Evolutionary conservation across 2,797 vertebrate genomes (phyloP).

Genomic region (Eulemur rubriventer): DNA sequence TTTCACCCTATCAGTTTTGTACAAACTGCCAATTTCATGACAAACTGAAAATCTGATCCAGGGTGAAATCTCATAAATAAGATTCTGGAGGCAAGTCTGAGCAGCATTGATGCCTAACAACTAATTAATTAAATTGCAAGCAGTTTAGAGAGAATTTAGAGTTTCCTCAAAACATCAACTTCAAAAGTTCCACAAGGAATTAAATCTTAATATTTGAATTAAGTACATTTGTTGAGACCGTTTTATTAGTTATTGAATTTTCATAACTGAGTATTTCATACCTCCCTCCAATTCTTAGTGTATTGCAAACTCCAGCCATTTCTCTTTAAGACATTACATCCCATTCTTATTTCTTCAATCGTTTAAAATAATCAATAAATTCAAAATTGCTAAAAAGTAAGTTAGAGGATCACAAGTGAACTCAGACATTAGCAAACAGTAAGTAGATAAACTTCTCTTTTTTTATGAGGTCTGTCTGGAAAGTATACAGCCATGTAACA

Average conservation of each 20-base stretch:
- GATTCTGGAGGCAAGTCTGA: neutral
- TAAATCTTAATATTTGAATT: neutral
- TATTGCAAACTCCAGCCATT: neutral
- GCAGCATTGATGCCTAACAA: neutral
- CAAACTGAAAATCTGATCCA: neutral
- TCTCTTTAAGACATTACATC: neutral
- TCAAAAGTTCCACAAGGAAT: neutral
- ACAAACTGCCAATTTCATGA: neutral
- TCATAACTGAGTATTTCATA: neutral
- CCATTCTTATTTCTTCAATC: neutral
- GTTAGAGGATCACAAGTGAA: neutral
- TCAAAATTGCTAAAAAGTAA: neutral
- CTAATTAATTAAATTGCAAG: neutral
- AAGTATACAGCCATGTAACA: no score
- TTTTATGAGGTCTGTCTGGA: neutral
- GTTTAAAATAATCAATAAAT: neutral
- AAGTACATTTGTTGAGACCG: neutral
- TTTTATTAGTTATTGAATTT: neutral
- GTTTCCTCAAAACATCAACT: neutral
- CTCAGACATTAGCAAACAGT: neutral
- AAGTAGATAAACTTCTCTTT: neutral
- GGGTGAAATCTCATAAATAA: neutral
- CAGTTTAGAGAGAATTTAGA: neutral
- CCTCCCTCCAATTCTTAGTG: neutral
- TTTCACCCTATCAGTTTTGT: neutral